Percentiles rank a stretch among this genome's conserved stretches.
These are phyloP conservation scores for Grallaria varia DNA, from an alignment of 2,113 vertebrate genomes.

Conservation along the genomic window DNA sequence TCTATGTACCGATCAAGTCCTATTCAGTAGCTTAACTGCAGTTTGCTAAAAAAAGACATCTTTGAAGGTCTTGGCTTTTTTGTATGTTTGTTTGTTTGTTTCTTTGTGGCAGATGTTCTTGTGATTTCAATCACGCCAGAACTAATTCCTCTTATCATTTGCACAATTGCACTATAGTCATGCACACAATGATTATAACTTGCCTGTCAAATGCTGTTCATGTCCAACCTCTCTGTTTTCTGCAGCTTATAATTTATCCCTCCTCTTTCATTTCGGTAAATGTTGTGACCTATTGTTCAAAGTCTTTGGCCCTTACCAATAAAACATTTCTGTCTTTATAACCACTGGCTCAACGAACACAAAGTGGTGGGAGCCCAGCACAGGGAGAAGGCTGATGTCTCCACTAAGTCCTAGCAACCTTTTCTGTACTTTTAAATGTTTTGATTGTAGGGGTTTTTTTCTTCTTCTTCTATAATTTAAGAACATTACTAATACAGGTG, in stretches of 20 bases:
- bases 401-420: neutral
- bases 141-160: neutral
- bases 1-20: neutral
- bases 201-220: neutral
- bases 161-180: neutral
- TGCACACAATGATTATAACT: neutral
- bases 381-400: neutral
- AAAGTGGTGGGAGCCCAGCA: neutral
- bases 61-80: neutral
- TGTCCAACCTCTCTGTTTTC: neutral
- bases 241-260: neutral
- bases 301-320: neutral
- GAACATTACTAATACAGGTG: neutral
- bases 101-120: conserved; percentile 36
- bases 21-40: conserved; percentile 12
- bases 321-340: neutral
- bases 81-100: neutral
- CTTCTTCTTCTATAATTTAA: neutral
- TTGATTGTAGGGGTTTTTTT: neutral
- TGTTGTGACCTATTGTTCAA: neutral
- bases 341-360: neutral
- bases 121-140: neutral
- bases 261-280: neutral
- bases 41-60: conserved; percentile 15
- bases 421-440: neutral